Conservation (phyloP, 2,888 invertebrate species). For the Drosophila peninsularis region DNA sequence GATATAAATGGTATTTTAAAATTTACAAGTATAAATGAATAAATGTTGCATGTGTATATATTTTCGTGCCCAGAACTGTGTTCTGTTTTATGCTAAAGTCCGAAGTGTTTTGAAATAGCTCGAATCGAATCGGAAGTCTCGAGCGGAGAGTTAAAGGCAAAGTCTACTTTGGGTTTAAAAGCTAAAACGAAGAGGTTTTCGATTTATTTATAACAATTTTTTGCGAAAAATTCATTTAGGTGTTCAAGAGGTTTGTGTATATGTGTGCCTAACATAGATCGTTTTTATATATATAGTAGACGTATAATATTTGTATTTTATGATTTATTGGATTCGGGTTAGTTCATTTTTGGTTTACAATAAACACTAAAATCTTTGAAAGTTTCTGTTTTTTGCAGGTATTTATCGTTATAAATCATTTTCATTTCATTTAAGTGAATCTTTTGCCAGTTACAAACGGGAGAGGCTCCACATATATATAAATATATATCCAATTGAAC, state of each 20-base stretch:
- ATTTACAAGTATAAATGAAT: too few species aligned
- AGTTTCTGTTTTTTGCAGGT: slow-evolving; percentile 42
- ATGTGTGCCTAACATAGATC: slow-evolving; percentile 39
- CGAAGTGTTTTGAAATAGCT: background rate
- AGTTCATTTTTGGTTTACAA: slow-evolving; percentile 60
- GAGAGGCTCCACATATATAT: slow-evolving; percentile 16
- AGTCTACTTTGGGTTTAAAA: slow-evolving; percentile 43
- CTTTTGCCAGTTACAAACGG: slow-evolving; percentile 25
- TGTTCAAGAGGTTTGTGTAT: slow-evolving; percentile 27
- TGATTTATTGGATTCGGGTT: slow-evolving; percentile 29
- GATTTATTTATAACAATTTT: slow-evolving; percentile 60
- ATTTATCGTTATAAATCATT: slow-evolving; percentile 35
- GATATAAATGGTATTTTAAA: too few species aligned
- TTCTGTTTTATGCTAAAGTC: background rate
- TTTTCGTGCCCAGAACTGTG: background rate
- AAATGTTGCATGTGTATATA: background rate
- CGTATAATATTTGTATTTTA: slow-evolving; percentile 41
- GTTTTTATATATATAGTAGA: slow-evolving; percentile 53
- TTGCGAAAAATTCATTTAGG: slow-evolving; percentile 33
- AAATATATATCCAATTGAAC: slow-evolving; percentile 18
- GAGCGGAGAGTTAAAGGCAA: slow-evolving; percentile 1
- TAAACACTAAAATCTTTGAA: slow-evolving; percentile 69
- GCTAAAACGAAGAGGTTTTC: slow-evolving; percentile 50
- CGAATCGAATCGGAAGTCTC: background rate
- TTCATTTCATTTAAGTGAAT: slow-evolving; percentile 29